phyloP scores from a whole-genome alignment of 2,888 invertebrate genomes.

The Ferrisia virgata region DNA sequence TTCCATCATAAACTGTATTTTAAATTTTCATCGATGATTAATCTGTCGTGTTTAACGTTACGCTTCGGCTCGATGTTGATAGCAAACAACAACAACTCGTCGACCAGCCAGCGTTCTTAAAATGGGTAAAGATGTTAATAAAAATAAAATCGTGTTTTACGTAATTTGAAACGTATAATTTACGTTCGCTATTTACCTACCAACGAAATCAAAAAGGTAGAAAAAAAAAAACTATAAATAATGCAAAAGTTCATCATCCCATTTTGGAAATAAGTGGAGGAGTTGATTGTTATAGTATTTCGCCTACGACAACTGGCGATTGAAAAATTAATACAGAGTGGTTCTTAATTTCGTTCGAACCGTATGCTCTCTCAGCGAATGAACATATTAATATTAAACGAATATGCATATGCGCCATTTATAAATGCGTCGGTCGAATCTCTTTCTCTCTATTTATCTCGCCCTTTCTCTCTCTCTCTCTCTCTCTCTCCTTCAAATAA shows the following conservation, averaged over 20 bases:
- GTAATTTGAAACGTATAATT: neutral
- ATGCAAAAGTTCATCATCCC: conserved; percentile 9
- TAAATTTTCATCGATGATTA: neutral
- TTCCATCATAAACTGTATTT: neutral
- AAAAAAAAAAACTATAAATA: neutral
- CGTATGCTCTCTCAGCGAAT: neutral
- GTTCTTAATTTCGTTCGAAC: neutral
- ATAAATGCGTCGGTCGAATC: neutral
- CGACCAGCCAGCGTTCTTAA: neutral
- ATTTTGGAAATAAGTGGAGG: conserved; percentile 12
- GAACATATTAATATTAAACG: neutral
- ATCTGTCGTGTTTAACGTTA: neutral
- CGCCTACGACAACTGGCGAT: conserved; percentile 2
- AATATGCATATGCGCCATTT: neutral
- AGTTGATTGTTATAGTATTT: conserved; percentile 3
- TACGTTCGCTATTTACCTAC: neutral
- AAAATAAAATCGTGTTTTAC: neutral
- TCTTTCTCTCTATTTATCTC: no score
- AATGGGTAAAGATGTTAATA: neutral
- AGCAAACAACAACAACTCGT: neutral
- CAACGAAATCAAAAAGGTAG: neutral
- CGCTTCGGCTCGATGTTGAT: no score
- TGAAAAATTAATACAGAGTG: conserved; percentile 3
- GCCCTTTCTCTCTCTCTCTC: no score
- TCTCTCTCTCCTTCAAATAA: neutral